Conservation (phyloP, 2,888 invertebrate genomes). For the Melanophora roralis region DNA sequence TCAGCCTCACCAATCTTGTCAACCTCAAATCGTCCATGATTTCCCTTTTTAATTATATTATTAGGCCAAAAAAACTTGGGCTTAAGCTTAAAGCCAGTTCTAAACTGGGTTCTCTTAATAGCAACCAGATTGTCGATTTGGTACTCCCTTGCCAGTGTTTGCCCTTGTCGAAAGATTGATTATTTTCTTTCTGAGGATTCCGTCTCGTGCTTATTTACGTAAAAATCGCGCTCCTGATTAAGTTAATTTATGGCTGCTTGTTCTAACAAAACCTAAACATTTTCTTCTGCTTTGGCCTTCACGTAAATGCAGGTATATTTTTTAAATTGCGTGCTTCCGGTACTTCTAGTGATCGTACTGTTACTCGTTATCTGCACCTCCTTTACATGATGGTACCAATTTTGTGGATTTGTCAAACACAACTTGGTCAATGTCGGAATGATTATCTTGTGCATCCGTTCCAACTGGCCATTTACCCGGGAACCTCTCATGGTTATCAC, state of each 20-base stretch:
- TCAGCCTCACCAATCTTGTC: neutral
- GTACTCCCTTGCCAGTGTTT: neutral
- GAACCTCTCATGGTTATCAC: conserved; percentile 35
- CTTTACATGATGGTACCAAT: conserved; percentile 63
- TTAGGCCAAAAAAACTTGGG: conserved; percentile 19
- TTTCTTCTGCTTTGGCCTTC: neutral
- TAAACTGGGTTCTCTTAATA: conserved; percentile 17
- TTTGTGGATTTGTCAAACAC: conserved; percentile 66
- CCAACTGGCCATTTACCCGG: conserved; percentile 53
- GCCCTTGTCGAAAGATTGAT: neutral
- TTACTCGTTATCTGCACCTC: neutral
- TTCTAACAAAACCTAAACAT: conserved; percentile 25
- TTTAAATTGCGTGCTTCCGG: conserved; percentile 27
- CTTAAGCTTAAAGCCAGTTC: conserved; percentile 4
- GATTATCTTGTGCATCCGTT: conserved; percentile 63
- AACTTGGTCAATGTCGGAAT: conserved; percentile 71
- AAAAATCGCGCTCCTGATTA: neutral
- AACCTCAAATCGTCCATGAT: neutral
- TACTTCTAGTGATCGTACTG: neutral
- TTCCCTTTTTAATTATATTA: no score
- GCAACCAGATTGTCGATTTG: neutral
- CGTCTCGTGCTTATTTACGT: neutral
- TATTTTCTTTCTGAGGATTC: neutral
- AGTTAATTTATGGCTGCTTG: neutral
- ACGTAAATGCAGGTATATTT: conserved; percentile 42